Conservation (phyloP, 2,113 vertebrate species). For the Patagioenas fasciata region DNA sequence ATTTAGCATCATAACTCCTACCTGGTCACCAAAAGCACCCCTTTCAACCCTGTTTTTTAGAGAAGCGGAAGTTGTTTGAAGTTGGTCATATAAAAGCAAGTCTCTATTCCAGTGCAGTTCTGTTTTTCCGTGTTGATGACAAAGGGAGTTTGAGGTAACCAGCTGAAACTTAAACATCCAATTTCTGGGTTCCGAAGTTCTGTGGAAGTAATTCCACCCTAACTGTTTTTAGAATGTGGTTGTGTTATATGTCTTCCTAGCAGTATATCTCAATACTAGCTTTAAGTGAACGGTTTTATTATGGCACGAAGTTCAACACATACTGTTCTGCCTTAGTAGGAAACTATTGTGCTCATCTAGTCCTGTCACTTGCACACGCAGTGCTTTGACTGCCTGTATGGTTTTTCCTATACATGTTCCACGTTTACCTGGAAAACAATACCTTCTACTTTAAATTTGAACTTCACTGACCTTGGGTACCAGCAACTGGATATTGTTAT, state of each 20-base stretch:
- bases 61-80: not conserved
- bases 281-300: not conserved
- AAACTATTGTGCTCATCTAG: fast-evolving
- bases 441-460: not conserved
- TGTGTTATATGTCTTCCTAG: not conserved
- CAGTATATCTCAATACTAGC: not conserved
- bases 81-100: not conserved
- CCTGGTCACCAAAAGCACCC: not conserved
- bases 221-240: not conserved
- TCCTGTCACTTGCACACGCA: not conserved
- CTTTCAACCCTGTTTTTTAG: not conserved
- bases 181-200: not conserved
- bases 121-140: not conserved
- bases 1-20: not conserved
- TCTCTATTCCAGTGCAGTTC: not conserved
- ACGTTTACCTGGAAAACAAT: not conserved
- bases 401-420: not conserved
- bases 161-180: not conserved
- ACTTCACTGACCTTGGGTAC: not conserved
- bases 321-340: not conserved
- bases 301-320: not conserved
- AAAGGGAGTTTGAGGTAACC: not conserved
- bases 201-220: not conserved
- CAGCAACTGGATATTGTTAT: not conserved
- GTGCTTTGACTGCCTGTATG: not conserved